These are phyloP conservation scores for Enteromius paludinosus DNA, from an alignment of 2,797 vertebrate species.

Conservation along the genomic window DNA sequence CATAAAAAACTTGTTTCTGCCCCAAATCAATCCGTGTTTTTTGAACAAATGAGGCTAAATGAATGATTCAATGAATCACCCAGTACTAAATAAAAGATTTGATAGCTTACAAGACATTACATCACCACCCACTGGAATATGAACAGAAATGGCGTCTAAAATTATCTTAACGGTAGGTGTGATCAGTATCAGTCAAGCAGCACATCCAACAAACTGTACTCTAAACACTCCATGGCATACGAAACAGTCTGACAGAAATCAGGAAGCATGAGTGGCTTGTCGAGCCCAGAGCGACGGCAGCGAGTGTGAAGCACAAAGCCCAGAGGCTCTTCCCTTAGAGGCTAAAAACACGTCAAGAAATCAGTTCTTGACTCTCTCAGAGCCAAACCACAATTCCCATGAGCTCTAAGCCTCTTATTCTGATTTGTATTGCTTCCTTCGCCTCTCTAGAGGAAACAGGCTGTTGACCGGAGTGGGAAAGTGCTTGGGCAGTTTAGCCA, in stretches of 20 bases:
- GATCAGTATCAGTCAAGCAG: background rate
- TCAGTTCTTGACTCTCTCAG: slow-evolving; percentile 71
- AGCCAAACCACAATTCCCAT: slow-evolving; percentile 74
- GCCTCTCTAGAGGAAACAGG: slow-evolving; percentile 38
- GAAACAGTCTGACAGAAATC: background rate
- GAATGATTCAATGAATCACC: background rate
- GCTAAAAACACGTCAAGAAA: slow-evolving; percentile 72
- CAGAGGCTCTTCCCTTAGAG: slow-evolving; percentile 26
- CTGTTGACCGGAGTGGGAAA: slow-evolving; percentile 56
- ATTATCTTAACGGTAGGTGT: background rate
- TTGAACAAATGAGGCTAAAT: background rate
- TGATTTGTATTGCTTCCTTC: slow-evolving; percentile 62
- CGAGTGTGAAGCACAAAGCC: background rate
- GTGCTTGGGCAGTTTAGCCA: slow-evolving; percentile 63
- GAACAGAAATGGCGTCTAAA: background rate
- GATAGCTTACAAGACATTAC: background rate
- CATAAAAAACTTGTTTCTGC: background rate
- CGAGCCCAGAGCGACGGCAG: background rate
- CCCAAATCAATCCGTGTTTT: background rate
- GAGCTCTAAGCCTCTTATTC: slow-evolving; percentile 81
- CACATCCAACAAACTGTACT: background rate
- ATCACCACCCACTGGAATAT: background rate
- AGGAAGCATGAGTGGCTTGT: background rate
- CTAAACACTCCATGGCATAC: background rate
- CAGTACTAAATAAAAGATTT: background rate